These are phyloP conservation scores for Rhabdomys pumilio DNA, from an alignment of 2,797 vertebrate genomes.

Conservation along the genomic window DNA sequence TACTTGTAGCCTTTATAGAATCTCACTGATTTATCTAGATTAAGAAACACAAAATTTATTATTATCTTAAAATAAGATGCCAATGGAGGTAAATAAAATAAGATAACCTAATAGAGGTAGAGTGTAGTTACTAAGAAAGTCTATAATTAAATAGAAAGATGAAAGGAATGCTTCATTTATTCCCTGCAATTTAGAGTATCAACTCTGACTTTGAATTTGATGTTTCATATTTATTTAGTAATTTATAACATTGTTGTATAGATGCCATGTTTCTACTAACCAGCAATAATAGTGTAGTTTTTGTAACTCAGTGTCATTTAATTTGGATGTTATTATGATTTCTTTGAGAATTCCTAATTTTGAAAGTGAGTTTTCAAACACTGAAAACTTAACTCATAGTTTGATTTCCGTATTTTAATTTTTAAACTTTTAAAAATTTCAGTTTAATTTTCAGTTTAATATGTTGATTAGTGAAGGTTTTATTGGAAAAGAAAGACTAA, in stretches of 20 bases:
- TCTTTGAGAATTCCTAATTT: constrained; percentile 45
- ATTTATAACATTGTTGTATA: constrained; percentile 15
- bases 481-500: constrained; percentile 32
- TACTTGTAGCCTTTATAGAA: constrained; percentile 36
- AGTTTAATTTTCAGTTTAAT: neutral
- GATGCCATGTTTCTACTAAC: constrained; percentile 47
- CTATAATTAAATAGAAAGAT: constrained; percentile 44
- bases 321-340: constrained; percentile 30
- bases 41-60: constrained; percentile 51
- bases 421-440: neutral
- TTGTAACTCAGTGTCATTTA: constrained; percentile 41
- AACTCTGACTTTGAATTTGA: constrained; percentile 63
- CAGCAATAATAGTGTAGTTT: constrained; percentile 30
- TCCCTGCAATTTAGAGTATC: constrained; percentile 52
- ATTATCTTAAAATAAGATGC: constrained; percentile 37
- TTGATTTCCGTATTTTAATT: neutral
- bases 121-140: constrained; percentile 53
- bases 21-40: constrained; percentile 57
- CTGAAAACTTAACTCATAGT: constrained; percentile 31
- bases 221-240: constrained; percentile 28
- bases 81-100: neutral
- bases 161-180: constrained; percentile 52
- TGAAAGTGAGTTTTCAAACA: constrained; percentile 49
- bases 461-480: constrained; percentile 61
- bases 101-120: neutral